Percentiles rank a stretch among this genome's conserved stretches.
Conservation (phyloP, 2,797 vertebrate species). For the Dipus sagitta region DNA sequence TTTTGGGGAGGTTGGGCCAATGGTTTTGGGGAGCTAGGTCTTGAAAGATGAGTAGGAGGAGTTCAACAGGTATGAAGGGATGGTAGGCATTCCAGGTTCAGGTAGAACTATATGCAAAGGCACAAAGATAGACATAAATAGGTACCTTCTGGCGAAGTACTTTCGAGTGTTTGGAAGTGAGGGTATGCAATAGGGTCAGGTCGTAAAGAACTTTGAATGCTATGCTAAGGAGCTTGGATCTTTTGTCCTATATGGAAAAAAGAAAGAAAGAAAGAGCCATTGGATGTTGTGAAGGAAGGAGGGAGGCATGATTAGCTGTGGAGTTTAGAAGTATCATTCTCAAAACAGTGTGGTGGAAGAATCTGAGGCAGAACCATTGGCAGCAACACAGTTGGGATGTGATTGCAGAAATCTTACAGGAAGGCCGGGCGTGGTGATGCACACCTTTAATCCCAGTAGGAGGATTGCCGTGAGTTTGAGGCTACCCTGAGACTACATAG, state of each 20-base stretch:
- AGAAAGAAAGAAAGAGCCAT: background rate
- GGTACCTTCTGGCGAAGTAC: conserved; percentile 24
- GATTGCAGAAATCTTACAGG: conserved; percentile 16
- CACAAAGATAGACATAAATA: background rate
- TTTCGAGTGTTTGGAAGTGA: conserved; percentile 6
- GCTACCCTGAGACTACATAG: no score
- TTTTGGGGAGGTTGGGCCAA: background rate
- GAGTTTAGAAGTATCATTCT: conserved; percentile 14
- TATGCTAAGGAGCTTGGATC: background rate
- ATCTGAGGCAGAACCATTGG: conserved; percentile 4
- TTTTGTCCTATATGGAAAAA: background rate
- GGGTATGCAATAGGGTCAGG: background rate
- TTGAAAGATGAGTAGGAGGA: background rate
- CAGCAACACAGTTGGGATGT: background rate
- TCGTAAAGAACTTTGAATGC: background rate
- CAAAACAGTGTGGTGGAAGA: background rate
- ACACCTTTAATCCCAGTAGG: no score
- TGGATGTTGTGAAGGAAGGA: background rate
- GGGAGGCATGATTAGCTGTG: background rate
- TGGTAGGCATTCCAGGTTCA: background rate
- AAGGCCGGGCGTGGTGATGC: no score
- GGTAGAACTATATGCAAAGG: background rate
- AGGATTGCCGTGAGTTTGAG: no score
- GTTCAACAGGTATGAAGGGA: conserved; percentile 13
- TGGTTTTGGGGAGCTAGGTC: background rate